Base-by-base conservation (phyloP, 2,797 vertebrate genomes). In the Micromesistius poutassou region DNA sequence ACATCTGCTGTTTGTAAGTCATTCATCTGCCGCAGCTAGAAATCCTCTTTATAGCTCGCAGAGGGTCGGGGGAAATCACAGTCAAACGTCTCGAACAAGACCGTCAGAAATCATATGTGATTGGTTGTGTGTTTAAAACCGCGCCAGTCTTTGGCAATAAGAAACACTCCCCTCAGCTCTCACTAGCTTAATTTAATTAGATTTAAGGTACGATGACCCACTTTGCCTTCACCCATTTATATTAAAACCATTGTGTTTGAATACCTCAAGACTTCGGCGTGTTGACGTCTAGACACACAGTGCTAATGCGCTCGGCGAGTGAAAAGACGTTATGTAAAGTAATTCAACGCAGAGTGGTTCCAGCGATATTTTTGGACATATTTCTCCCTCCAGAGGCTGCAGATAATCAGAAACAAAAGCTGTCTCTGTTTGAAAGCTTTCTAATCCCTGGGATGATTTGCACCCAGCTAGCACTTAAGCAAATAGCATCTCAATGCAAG, bases 351-450 rank as follows among this genome's bases (percentile, higher is more conserved):
- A 66, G 25, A 66, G 62, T 28, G 62, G 62, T 62, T 16, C 62
- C 3, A 4, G 30, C 66, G 70, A 55, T 38, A 50, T 66, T 36
- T 71, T 83, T 3, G 31, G n/a, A 82, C 50, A 16, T 80, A n/a
- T 31, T 19, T 77, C 66, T 73, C 74, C 77, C 30, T 74, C 35
- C 5, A 70, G 6, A 66, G 72, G 62, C 30, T 38, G 10, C 71
- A 38, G n/a, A 66, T 62, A 66, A 66, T 28, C 62, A 28, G 62
- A 66, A 66, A 66, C 62, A 66, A 66, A 66, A 66, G 62, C 62
- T 81, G 66, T 79, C 72, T 82, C 50, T 79, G 76, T 76, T 72
- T 73, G 74, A 86, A 82, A 2, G 33, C 40, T 13, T 66, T 71
- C 83, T 70, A 12, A 74, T 31, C 55, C 62, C 6, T 66, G 31